A percentile compares a stretch with the other conserved stretches of the same genome.
phyloP scores from a whole-genome alignment of 2,888 invertebrate species.

The Plebejus anna region DNA sequence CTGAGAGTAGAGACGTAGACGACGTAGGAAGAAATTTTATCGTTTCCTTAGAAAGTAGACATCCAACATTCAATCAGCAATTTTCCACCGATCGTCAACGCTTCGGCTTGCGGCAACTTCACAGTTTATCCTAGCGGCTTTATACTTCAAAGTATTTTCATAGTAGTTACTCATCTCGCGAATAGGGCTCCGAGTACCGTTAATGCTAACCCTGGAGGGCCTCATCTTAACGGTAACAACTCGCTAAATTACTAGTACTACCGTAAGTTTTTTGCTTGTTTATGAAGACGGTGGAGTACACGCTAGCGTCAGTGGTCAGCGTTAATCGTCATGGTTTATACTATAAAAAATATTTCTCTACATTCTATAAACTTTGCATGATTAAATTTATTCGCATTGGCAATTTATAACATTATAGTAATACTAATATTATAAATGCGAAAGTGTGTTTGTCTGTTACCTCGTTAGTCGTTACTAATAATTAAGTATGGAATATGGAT shows the following conservation, averaged over 20 bases:
- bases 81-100: background rate
- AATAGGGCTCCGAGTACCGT: constrained; percentile 39
- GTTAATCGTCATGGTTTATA: background rate
- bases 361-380: no score
- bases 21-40: background rate
- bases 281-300: background rate
- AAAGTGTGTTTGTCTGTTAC: no score
- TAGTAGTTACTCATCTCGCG: constrained; percentile 8
- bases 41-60: background rate
- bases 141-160: background rate
- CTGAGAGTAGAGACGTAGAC: no score
- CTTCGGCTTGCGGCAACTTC: constrained; percentile 8
- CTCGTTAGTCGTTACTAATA: no score
- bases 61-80: constrained; percentile 10
- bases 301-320: background rate
- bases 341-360: no score
- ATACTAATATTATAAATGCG: no score
- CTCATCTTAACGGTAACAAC: constrained; percentile 42
- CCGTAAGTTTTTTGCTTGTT: background rate
- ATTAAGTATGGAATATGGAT: no score
- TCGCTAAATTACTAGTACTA: background rate
- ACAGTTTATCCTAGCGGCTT: background rate
- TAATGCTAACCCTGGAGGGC: constrained; percentile 42
- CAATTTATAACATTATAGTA: no score
- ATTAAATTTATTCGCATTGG: no score